Percentiles rank a stretch among this genome's conserved stretches.
Conservation (phyloP, 2,888 invertebrate species). For the Philhelius pedissequus region DNA sequence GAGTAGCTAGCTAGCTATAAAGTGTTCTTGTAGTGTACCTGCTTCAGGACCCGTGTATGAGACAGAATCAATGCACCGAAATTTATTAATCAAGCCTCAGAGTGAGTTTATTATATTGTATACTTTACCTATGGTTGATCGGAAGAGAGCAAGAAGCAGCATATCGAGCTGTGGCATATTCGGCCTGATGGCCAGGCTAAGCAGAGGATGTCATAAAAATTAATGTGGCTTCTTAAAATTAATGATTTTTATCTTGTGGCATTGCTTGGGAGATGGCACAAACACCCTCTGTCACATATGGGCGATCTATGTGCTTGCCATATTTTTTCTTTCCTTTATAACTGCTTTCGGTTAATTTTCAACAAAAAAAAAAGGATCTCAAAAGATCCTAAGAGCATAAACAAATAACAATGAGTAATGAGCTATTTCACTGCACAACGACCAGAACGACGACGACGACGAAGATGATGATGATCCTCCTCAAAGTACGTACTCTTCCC, state of each 20-base stretch:
- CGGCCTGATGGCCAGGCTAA: constrained; percentile 20
- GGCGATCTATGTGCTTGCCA: constrained; percentile 49
- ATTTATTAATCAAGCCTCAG: constrained; percentile 64
- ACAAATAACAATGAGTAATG: constrained; percentile 68
- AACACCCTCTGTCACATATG: constrained; percentile 53
- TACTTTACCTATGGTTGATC: constrained; percentile 7
- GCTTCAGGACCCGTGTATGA: constrained; percentile 43
- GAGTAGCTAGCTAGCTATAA: background rate
- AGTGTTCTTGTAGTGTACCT: constrained; percentile 56
- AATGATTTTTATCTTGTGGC: constrained; percentile 68
- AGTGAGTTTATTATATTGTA: constrained; percentile 2
- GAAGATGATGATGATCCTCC: constrained; percentile 39
- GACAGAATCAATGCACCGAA: constrained; percentile 45
- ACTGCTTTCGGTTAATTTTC: constrained; percentile 31
- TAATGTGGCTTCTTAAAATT: constrained; percentile 69
- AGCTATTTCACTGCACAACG: constrained; percentile 43
- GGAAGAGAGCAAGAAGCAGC: constrained; percentile 10
- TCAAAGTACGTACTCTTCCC: constrained; percentile 19
- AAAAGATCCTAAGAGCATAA: constrained; percentile 53
- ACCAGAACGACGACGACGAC: background rate
- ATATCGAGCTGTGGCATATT: constrained; percentile 9
- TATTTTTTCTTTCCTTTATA: constrained; percentile 1
- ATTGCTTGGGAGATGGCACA: constrained; percentile 39
- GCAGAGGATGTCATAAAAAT: constrained; percentile 66
- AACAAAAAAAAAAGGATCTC: constrained; percentile 24